Base-by-base conservation (phyloP, 2,797 vertebrate species). In the Hapalemur alaotrensis region DNA sequence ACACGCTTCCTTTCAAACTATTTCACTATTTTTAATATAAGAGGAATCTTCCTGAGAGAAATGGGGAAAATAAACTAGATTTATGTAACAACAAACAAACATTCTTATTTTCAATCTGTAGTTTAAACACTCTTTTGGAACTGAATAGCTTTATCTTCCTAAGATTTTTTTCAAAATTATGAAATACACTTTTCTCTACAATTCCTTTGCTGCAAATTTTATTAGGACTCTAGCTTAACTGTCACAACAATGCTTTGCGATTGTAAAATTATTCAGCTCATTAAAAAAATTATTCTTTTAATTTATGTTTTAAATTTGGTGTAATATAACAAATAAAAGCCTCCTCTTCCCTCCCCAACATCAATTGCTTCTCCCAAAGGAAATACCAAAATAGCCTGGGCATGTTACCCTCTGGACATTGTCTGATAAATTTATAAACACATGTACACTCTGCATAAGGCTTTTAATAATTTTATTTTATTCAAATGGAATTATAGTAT, bases 381-480 rank as follows among this genome's bases (percentile, higher is more conserved):
- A 88, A 89, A 76, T 13, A 22, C 7, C 32, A 70, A 79, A 94
- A 65, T 30, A 94, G 94, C 6, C 12, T 80, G 30, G 25, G 0
- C 15, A 0, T 92, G 38, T 63, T 73, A 61, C 23, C 23, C 17
- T 59, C 17, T 10, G 57, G 43, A 70, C 7, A 32, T 65, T 89
- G 59, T 52, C 22, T 75, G 67, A 46, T 35, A 61, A 20, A 38
- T 63, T 91, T 86, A 89, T 38, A 90, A 91, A 84, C 30, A 52
- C 4, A 50, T 17, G 10, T 18, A 86, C 3, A 50, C 9, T 30
- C 13, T 57, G 28, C n/a, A 61, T 41, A 79, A 76, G 46, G 4
- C 48, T 93, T 84, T 87, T 50, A 91, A 83, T 35, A 59, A 93
- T 83, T 80, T 43, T 10, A 79, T 72, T 95, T 97, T 94, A 75